A percentile compares a stretch with the other conserved stretches of the same genome.
Evolutionary conservation across 2,888 invertebrate species (phyloP).

Genomic region (Tillus elongatus): DNA sequence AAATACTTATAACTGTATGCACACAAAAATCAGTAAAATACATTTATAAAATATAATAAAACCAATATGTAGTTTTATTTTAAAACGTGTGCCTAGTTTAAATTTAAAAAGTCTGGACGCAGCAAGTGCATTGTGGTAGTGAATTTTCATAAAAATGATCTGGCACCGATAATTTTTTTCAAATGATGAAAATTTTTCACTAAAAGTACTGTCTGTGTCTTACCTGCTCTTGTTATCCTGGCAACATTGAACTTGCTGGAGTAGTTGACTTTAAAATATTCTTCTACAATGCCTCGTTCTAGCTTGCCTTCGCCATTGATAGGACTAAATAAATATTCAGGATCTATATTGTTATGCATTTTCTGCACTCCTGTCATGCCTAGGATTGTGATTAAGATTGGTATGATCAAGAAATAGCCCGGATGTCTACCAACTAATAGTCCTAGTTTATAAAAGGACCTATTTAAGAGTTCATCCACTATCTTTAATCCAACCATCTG

Average conservation of each 20-base stretch:
- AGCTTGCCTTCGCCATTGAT: conserved; percentile 75
- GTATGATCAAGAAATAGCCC: conserved; percentile 81
- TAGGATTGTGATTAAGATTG: conserved; percentile 68
- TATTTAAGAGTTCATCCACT: conserved; percentile 72
- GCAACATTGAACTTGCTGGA: conserved; percentile 77
- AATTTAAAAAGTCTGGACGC: no score
- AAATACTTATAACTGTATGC: no score
- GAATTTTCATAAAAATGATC: no score
- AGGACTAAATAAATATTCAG: conserved; percentile 87
- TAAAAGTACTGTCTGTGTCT: no score
- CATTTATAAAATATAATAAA: no score
- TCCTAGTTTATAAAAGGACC: conserved; percentile 74
- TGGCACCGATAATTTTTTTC: no score
- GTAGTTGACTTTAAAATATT: conserved; percentile 81
- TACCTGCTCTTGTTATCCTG: conserved; percentile 79
- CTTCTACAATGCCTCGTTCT: conserved; percentile 74
- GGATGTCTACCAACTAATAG: conserved; percentile 70
- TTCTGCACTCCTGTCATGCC: conserved; percentile 83
- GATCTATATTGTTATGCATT: conserved; percentile 83
- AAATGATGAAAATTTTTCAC: no score
- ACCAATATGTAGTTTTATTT: no score
- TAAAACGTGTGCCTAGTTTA: no score
- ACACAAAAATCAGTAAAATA: no score
- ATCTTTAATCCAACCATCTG: conserved; percentile 72
- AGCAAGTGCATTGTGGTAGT: no score